A percentile compares a stretch with the other conserved stretches of the same genome.
These are phyloP conservation scores for Busseola fusca DNA, from an alignment of 2,888 invertebrate species.

Conservation along the genomic window DNA sequence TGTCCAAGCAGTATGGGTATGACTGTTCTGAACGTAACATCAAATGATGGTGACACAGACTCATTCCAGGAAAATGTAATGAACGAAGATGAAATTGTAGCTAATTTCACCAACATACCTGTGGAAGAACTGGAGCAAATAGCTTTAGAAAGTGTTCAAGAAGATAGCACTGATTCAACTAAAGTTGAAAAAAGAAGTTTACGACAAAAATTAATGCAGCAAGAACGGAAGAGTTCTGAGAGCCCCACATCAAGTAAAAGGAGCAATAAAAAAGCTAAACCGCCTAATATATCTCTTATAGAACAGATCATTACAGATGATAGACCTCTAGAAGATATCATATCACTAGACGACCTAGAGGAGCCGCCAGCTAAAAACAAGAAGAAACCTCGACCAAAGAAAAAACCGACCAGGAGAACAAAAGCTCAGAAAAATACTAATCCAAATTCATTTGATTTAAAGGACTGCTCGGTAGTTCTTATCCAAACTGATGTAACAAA, in stretches of 20 bases:
- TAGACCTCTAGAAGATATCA: slow-evolving; percentile 82
- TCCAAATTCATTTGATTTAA: slow-evolving; percentile 63
- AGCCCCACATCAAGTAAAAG: slow-evolving; percentile 71
- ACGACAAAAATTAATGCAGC: slow-evolving; percentile 66
- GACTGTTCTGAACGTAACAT: slow-evolving; percentile 80
- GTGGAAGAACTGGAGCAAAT: slow-evolving; percentile 83
- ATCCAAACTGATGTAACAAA: slow-evolving; percentile 71
- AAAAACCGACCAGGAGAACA: slow-evolving; percentile 54
- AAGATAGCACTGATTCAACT: slow-evolving; percentile 55
- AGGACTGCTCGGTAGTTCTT: slow-evolving; percentile 77
- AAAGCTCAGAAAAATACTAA: slow-evolving; percentile 53
- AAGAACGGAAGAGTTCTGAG: slow-evolving; percentile 67
- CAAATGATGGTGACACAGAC: slow-evolving; percentile 56
- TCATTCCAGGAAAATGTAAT: slow-evolving; percentile 51
- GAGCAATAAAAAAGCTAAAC: slow-evolving; percentile 69
- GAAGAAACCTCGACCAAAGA: slow-evolving; percentile 63
- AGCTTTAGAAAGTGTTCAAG: slow-evolving; percentile 75
- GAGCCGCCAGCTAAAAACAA: slow-evolving; percentile 65
- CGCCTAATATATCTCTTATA: slow-evolving; percentile 82
- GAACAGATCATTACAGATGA: slow-evolving; percentile 85
- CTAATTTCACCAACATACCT: slow-evolving; percentile 81
- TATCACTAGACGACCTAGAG: slow-evolving; percentile 81
- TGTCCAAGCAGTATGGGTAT: slow-evolving; percentile 76
- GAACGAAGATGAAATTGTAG: slow-evolving; percentile 76
- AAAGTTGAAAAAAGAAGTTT: slow-evolving; percentile 64